Evolutionary conservation across 2,888 invertebrate species (phyloP).

Genomic region (Tineola bisselliella): DNA sequence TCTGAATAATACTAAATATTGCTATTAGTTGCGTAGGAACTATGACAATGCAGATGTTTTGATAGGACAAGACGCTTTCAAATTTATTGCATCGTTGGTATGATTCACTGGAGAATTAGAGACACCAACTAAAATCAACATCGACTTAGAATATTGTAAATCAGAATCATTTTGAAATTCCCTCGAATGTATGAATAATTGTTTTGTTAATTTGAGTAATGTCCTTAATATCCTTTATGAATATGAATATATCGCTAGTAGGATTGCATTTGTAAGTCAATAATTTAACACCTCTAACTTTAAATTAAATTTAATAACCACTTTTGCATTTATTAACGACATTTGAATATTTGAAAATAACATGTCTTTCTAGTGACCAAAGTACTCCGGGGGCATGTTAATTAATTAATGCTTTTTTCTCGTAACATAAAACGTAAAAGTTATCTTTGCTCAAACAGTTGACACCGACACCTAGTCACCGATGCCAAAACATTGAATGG

Average conservation of each 20-base stretch:
- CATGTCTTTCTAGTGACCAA: not conserved
- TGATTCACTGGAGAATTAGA: conserved; percentile 2
- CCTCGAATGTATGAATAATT: conserved; percentile 2
- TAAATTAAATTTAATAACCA: not conserved
- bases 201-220: conserved; percentile 1
- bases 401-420: conserved; percentile 1
- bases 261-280: not conserved
- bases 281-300: not conserved
- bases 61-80: not conserved
- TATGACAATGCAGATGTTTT: not conserved
- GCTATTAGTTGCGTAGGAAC: not conserved
- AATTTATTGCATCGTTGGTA: not conserved
- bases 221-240: not conserved
- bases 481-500: conserved; percentile 5
- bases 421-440: not conserved
- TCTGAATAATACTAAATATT: not conserved
- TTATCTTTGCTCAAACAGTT: not conserved
- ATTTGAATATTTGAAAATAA: not conserved
- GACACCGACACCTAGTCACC: not conserved
- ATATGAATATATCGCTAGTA: conserved; percentile 9
- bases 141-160: conserved; percentile 8
- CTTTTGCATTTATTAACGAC: not conserved
- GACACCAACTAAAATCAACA: not conserved
- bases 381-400: not conserved
- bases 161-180: not conserved